A percentile compares a stretch with the other conserved stretches of the same genome.
phyloP scores from a whole-genome alignment of 2,797 vertebrate species.

The Sciurus vulgaris region DNA sequence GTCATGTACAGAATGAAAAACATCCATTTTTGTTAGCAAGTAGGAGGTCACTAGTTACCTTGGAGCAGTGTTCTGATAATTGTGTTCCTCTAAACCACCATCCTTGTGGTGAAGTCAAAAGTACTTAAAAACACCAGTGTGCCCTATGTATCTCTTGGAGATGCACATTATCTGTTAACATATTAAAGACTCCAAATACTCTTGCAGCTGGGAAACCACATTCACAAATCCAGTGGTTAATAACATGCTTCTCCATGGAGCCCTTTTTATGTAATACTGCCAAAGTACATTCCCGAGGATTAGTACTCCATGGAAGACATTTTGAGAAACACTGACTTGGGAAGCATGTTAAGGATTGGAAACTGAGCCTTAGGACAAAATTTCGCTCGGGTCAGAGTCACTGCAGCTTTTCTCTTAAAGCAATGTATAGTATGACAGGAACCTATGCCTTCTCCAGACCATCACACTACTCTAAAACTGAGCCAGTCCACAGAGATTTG shows the following conservation, averaged over 20 bases:
- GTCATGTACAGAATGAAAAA: background rate
- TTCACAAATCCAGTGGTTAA: conserved; percentile 5
- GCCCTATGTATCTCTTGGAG: background rate
- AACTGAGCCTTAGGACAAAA: conserved; percentile 28
- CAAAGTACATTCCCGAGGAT: background rate
- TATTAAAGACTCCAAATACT: conserved; percentile 47
- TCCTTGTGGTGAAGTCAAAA: background rate
- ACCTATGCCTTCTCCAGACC: background rate
- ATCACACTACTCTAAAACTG: conserved; percentile 9
- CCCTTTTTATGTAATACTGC: conserved; percentile 15
- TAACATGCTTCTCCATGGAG: conserved; percentile 11
- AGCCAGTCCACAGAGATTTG: conserved; percentile 17
- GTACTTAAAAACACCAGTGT: background rate
- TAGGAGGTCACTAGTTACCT: background rate
- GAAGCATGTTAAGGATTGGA: background rate
- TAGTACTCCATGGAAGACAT: background rate
- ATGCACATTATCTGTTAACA: background rate
- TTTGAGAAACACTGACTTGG: conserved; percentile 49
- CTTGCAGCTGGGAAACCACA: conserved; percentile 25
- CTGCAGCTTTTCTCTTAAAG: background rate
- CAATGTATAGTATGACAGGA: background rate
- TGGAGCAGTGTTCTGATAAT: conserved; percentile 30
- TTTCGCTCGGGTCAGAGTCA: background rate
- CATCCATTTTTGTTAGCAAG: background rate
- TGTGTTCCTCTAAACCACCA: conserved; percentile 53